Evolutionary conservation across 2,888 invertebrate species (phyloP).

Genomic region (Atherix ibis): DNA sequence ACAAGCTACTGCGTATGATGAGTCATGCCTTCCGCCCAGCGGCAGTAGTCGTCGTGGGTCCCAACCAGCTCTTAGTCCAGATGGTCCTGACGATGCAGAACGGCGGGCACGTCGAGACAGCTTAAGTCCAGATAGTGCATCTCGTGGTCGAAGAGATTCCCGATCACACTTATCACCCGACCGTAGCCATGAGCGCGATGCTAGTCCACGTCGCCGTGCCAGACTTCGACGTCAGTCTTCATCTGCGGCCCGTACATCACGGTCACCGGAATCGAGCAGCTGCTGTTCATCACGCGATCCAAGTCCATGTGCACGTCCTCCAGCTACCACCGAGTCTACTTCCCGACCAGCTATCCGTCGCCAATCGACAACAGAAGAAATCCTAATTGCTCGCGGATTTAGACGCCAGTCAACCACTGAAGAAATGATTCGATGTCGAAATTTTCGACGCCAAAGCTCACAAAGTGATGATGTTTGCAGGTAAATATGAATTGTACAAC

Average conservation of each 20-base stretch:
- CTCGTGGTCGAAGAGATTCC: constrained; percentile 56
- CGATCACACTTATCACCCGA: constrained; percentile 66
- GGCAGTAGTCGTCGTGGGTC: constrained; percentile 53
- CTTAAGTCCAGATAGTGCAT: constrained; percentile 79
- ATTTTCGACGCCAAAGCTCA: constrained; percentile 78
- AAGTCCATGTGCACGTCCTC: constrained; percentile 55
- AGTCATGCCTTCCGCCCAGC: constrained; percentile 57
- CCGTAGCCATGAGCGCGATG: constrained; percentile 60
- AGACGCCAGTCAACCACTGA: constrained; percentile 81
- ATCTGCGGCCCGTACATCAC: constrained; percentile 47
- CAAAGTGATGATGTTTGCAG: constrained; percentile 70
- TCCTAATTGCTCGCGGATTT: constrained; percentile 77
- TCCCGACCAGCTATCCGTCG: constrained; percentile 62
- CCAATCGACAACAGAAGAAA: constrained; percentile 84
- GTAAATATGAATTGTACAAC: constrained; percentile 21
- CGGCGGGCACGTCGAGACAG: constrained; percentile 68
- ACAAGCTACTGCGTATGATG: constrained; percentile 80
- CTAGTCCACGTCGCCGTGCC: constrained; percentile 58
- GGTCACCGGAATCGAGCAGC: constrained; percentile 56
- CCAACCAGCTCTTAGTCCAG: constrained; percentile 70
- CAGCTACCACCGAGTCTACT: constrained; percentile 35
- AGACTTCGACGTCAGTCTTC: constrained; percentile 63
- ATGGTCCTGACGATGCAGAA: constrained; percentile 52
- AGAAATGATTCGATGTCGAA: constrained; percentile 82
- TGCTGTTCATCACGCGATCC: constrained; percentile 69